Evolutionary conservation across 2,113 vertebrate genomes (phyloP).

Genomic region (Peucedramus taeniatus): DNA sequence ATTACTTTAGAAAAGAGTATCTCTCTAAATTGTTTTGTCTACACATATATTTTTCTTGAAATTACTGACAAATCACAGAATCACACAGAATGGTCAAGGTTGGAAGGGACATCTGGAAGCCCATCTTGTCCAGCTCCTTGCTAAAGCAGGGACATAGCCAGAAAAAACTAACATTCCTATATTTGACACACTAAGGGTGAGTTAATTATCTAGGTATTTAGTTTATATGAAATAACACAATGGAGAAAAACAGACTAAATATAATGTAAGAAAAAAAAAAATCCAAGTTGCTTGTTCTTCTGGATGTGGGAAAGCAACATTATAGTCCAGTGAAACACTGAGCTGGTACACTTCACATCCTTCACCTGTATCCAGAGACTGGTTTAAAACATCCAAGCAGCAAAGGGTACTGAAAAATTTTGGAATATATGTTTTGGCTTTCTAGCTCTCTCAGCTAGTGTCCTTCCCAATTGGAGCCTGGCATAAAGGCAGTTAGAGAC

Average conservation of each 20-base stretch:
- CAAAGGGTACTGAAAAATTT: not conserved
- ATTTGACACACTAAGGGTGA: not conserved
- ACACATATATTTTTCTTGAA: not conserved
- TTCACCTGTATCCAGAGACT: not conserved
- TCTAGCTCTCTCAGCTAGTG: not conserved
- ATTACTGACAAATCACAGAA: not conserved
- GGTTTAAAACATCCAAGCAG: not conserved
- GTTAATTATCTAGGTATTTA: not conserved
- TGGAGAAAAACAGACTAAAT: not conserved
- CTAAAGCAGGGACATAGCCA: not conserved
- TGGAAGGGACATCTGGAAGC: not conserved
- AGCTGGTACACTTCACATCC: not conserved
- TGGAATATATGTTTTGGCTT: not conserved
- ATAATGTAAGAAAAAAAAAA: not conserved
- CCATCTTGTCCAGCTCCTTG: not conserved
- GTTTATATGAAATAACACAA: not conserved
- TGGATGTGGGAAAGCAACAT: not conserved
- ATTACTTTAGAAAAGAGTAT: not conserved
- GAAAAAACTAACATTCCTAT: not conserved
- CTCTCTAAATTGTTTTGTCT: not conserved
- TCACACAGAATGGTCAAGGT: not conserved
- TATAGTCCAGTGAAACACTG: not conserved
- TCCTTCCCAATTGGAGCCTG: fast-evolving
- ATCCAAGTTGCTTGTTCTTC: not conserved
- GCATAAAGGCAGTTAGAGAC: not conserved